Percentiles rank a stretch among this genome's conserved stretches.
These are phyloP conservation scores for Decapterus maruadsi DNA, from an alignment of 2,797 vertebrate genomes.

Conservation along the genomic window DNA sequence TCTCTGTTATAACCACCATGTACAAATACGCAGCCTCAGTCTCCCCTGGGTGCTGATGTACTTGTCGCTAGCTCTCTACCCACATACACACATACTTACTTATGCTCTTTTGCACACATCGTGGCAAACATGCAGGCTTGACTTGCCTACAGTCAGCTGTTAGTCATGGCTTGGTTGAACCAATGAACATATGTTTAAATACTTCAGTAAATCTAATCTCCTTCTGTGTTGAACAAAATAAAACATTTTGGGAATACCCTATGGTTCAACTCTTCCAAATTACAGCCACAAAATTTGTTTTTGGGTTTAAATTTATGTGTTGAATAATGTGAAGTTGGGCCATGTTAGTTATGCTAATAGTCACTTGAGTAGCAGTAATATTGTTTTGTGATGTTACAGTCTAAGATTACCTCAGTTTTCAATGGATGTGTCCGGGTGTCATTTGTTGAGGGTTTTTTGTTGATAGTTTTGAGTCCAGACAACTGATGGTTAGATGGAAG, in stretches of 20 bases:
- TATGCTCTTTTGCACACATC: neutral
- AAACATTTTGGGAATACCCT: neutral
- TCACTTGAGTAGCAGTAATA: neutral
- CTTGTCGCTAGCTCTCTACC: neutral
- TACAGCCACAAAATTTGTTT: neutral
- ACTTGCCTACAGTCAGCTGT: conserved; percentile 35
- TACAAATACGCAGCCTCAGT: neutral
- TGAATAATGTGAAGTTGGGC: neutral
- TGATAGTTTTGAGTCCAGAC: neutral
- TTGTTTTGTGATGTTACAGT: neutral
- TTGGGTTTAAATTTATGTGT: neutral
- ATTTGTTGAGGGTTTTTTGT: neutral
- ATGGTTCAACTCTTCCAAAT: no score
- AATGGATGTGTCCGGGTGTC: neutral
- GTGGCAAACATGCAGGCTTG: conserved; percentile 6
- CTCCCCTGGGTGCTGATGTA: conserved; percentile 26
- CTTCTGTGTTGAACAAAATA: neutral
- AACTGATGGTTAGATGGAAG: no score
- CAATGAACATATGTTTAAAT: conserved; percentile 1
- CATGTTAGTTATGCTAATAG: neutral
- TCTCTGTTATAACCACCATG: conserved; percentile 13
- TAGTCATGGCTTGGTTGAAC: conserved; percentile 24
- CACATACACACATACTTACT: conserved; percentile 2
- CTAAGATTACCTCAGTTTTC: neutral
- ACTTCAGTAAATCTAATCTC: neutral